Conservation (phyloP, 2,113 vertebrate genomes). For the Cervus canadensis region DNA sequence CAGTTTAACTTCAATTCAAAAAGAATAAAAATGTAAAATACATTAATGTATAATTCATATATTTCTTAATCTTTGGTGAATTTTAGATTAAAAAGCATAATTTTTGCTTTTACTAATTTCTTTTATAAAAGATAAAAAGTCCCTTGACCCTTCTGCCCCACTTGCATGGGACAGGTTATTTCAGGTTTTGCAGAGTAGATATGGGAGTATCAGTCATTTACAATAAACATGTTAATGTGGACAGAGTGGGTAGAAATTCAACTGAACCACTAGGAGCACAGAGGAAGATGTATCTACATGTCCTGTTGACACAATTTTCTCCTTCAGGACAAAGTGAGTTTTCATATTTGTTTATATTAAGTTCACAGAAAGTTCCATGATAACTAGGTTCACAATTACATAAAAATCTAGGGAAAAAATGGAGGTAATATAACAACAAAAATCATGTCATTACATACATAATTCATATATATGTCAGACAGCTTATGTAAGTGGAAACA, state of each 20-base stretch:
- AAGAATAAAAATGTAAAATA: slow-evolving; percentile 43
- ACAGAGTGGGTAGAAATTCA: slow-evolving; percentile 62
- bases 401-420: slow-evolving; percentile 77
- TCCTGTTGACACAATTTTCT: slow-evolving; percentile 84
- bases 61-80: slow-evolving; percentile 19
- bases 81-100: not conserved
- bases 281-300: slow-evolving; percentile 82
- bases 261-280: slow-evolving; percentile 87
- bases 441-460: not conserved
- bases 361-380: slow-evolving; percentile 84
- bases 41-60: slow-evolving; percentile 2
- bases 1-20: not conserved
- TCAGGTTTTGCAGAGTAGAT: not conserved
- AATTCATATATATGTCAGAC: not conserved
- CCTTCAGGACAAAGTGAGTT: slow-evolving; percentile 84
- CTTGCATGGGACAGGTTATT: not conserved
- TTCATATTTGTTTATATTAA: slow-evolving; percentile 88
- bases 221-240: not conserved
- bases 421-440: not conserved
- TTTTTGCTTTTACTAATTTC: not conserved
- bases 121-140: not conserved
- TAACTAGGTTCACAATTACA: slow-evolving; percentile 84
- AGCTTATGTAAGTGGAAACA: not conserved
- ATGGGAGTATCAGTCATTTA: not conserved
- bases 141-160: not conserved